Conservation (phyloP, 1,140 invertebrate species). For the Hypothenemus hampei region DNA sequence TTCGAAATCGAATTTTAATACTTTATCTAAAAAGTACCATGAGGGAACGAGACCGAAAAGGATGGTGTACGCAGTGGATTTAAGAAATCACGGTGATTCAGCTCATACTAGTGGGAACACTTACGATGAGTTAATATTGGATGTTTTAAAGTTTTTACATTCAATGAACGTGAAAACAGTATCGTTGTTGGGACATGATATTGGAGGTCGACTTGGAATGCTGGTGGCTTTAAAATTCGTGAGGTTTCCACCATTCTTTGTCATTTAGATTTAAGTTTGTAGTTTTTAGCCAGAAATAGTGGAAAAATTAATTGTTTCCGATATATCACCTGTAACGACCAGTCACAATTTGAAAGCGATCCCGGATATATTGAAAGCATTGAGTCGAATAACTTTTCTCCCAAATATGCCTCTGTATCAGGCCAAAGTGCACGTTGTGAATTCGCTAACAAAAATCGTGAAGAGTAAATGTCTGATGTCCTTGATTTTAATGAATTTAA, state of each 20-base stretch:
- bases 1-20: constrained; percentile 79
- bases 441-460: constrained; percentile 48
- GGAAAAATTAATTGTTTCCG: constrained; percentile 75
- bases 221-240: constrained; percentile 59
- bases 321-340: constrained; percentile 73
- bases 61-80: constrained; percentile 71
- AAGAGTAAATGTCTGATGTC: constrained; percentile 48
- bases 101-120: constrained; percentile 66
- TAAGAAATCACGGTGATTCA: constrained; percentile 89
- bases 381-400: constrained; percentile 57
- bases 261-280: too few relatives aligned
- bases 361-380: constrained; percentile 59
- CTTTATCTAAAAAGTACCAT: constrained; percentile 64
- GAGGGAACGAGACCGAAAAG: constrained; percentile 52
- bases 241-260: constrained; percentile 6
- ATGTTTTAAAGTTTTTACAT: constrained; percentile 62
- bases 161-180: constrained; percentile 57
- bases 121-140: constrained; percentile 67
- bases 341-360: constrained; percentile 57
- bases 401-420: constrained; percentile 57
- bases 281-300: constrained; percentile 66
- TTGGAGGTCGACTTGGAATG: constrained; percentile 86
- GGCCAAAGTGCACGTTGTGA: constrained; percentile 56
- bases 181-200: constrained; percentile 79
- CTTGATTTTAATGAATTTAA: constrained; percentile 51